These are phyloP conservation scores for Erynnis tages DNA, from an alignment of 2,888 invertebrate genomes.

Conservation along the genomic window DNA sequence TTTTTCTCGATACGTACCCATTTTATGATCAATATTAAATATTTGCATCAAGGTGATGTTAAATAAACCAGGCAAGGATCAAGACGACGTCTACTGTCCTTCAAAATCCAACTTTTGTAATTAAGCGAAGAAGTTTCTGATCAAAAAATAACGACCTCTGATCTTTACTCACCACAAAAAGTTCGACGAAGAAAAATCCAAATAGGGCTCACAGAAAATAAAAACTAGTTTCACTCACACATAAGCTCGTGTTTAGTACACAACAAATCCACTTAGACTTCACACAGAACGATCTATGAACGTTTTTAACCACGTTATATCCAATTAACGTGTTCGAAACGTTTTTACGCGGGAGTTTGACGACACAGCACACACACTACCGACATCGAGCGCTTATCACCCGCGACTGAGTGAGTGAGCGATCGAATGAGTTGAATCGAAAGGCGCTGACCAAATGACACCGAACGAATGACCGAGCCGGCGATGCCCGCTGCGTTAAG, in stretches of 20 bases:
- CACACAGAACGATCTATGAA: constrained; percentile 49
- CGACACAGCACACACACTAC: constrained; percentile 43
- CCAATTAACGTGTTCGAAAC: constrained; percentile 48
- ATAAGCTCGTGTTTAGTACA: constrained; percentile 42
- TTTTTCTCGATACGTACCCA: too few relatives aligned
- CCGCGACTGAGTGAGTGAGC: constrained; percentile 51
- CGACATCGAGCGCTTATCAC: constrained; percentile 56
- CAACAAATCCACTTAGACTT: constrained; percentile 48
- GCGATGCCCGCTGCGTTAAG: constrained; percentile 8
- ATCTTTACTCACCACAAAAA: constrained; percentile 69
- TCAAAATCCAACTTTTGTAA: too few relatives aligned
- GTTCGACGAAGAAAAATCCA: constrained; percentile 58
- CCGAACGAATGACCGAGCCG: constrained; percentile 26
- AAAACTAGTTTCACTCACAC: constrained; percentile 60
- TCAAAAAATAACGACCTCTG: constrained; percentile 32
- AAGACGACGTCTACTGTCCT: too few relatives aligned
- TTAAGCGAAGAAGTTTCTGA: too few relatives aligned
- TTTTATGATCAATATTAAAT: too few relatives aligned
- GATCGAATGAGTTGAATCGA: constrained; percentile 41
- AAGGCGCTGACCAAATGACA: constrained; percentile 29
- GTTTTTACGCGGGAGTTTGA: constrained; percentile 53
- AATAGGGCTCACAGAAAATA: constrained; percentile 50
- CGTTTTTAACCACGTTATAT: constrained; percentile 52
- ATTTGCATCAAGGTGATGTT: too few relatives aligned
- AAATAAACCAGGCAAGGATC: too few relatives aligned